A percentile compares a stretch with the other conserved stretches of the same genome.
Conservation (phyloP, 2,888 invertebrate species). For the Zygothrica quintamaculata region DNA sequence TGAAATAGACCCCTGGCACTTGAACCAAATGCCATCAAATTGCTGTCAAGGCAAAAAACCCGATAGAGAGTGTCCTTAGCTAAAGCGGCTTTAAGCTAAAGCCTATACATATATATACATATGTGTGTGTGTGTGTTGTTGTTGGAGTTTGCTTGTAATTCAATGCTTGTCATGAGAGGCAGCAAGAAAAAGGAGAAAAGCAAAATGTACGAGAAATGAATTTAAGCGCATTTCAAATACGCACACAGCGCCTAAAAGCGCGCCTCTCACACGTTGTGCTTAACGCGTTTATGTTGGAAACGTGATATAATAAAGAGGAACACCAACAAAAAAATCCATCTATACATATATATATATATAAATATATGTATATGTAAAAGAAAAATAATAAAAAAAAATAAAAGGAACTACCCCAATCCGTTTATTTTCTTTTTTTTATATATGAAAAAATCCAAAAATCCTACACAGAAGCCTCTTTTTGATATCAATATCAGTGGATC, state of each 20-base stretch:
- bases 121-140: constrained; percentile 33
- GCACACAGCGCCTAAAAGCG: constrained; percentile 56
- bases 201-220: constrained; percentile 55
- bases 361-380: neutral
- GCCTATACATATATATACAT: constrained; percentile 28
- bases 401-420: constrained; percentile 31
- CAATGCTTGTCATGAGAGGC: constrained; percentile 59
- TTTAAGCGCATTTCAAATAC: constrained; percentile 77
- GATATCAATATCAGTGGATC: constrained; percentile 70
- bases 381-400: constrained; percentile 9
- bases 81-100: constrained; percentile 57
- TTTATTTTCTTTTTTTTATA: constrained; percentile 13
- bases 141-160: constrained; percentile 61
- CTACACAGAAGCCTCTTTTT: constrained; percentile 48
- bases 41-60: constrained; percentile 52
- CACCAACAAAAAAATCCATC: constrained; percentile 43
- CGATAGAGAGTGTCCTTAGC: constrained; percentile 49
- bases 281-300: constrained; percentile 79
- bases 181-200: constrained; percentile 32
- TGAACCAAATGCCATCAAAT: constrained; percentile 72
- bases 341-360: constrained; percentile 7
- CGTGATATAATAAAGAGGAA: constrained; percentile 78
- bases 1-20: constrained; percentile 61
- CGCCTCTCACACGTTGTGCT: constrained; percentile 63
- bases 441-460: constrained; percentile 44